Evolutionary conservation across 2,888 invertebrate genomes (phyloP).

Genomic region (Hyppa rectilinea): DNA sequence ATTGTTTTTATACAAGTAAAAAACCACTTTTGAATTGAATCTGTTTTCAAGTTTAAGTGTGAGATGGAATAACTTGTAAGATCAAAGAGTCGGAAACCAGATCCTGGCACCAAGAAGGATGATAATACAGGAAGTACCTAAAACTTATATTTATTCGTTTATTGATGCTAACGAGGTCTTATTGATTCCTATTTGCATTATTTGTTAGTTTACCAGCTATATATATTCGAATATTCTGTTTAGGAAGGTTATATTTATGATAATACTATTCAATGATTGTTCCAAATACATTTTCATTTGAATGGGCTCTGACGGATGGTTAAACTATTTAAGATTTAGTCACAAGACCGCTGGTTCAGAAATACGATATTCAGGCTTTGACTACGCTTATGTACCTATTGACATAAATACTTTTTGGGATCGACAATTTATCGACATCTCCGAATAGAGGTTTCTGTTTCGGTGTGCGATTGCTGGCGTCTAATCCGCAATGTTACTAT

Average conservation of each 20-base stretch:
- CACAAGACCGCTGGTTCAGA: background rate
- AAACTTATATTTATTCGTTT: conserved; percentile 16
- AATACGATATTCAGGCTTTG: background rate
- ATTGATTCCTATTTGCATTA: conserved; percentile 34
- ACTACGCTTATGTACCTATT: background rate
- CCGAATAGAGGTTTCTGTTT: background rate
- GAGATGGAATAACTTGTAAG: background rate
- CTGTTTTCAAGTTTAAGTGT: background rate
- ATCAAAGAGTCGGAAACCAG: background rate
- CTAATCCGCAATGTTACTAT: background rate
- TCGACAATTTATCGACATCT: background rate
- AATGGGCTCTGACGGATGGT: conserved; percentile 5
- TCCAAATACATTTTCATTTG: background rate
- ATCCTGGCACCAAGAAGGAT: conserved; percentile 7
- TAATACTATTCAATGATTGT: conserved; percentile 16
- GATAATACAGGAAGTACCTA: conserved; percentile 34
- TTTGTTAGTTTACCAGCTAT: conserved; percentile 43
- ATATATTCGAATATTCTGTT: conserved; percentile 39
- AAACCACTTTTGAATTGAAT: too few species aligned
- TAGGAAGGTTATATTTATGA: conserved; percentile 28
- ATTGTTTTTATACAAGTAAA: background rate
- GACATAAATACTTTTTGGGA: background rate
- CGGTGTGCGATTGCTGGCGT: background rate
- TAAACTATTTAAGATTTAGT: background rate
- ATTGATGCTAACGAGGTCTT: conserved; percentile 40